These are phyloP conservation scores for Drymodes brunneopygia DNA, from an alignment of 2,113 vertebrate genomes.

Conservation along the genomic window DNA sequence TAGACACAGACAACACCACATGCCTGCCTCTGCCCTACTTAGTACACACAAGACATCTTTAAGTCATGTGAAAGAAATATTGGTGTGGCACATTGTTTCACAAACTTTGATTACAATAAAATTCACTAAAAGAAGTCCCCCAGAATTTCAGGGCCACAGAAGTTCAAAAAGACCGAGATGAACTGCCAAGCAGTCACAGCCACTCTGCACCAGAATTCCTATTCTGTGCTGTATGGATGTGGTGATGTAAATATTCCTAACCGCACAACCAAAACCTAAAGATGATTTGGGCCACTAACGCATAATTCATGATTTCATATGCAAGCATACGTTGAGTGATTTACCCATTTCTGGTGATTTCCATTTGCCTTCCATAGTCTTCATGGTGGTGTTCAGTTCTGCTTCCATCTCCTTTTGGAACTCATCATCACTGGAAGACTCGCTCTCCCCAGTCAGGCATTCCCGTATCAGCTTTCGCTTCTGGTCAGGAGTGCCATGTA, in stretches of 20 bases:
- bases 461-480: conserved; percentile 94
- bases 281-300: neutral
- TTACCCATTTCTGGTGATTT: conserved; percentile 63
- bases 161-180: neutral
- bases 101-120: neutral
- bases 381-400: conserved; percentile 87
- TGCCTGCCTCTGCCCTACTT: neutral
- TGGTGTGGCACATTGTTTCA: neutral
- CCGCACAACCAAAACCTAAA: neutral
- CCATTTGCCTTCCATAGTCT: conserved; percentile 83
- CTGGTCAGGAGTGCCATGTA: conserved; percentile 90
- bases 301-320: accelerated
- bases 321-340: neutral
- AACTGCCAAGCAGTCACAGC: neutral
- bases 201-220: neutral
- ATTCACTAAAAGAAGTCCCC: neutral
- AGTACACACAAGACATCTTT: neutral
- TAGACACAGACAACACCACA: neutral
- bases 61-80: neutral
- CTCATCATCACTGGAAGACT: conserved; percentile 92
- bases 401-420: conserved; percentile 98
- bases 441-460: conserved; percentile 93
- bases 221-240: neutral
- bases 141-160: neutral
- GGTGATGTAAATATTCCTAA: neutral